Evolutionary conservation across 2,113 vertebrate genomes (phyloP).

Genomic region (Melanotaenia duboulayi): DNA sequence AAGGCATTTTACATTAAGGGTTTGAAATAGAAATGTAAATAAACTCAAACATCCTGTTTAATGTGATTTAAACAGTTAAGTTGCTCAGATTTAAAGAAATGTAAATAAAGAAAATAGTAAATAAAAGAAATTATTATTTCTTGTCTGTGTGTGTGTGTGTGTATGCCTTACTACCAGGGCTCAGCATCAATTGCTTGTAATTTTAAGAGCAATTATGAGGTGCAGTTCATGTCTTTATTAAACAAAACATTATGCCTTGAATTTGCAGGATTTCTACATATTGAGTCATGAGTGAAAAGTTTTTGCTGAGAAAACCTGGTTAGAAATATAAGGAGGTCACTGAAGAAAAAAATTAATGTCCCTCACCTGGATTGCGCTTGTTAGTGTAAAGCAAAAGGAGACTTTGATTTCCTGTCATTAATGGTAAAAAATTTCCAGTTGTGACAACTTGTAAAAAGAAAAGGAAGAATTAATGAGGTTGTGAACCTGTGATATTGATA

Average conservation of each 20-base stretch:
- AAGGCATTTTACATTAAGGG: constrained; percentile 19
- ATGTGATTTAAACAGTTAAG: constrained; percentile 31
- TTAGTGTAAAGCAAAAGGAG: too few species aligned
- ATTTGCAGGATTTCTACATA: constrained; percentile 37
- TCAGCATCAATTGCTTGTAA: constrained; percentile 41
- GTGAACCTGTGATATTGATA: too few species aligned
- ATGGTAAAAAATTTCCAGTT: background rate
- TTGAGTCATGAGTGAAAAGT: constrained; percentile 34
- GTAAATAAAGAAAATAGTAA: constrained; percentile 3
- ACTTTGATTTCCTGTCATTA: too few species aligned
- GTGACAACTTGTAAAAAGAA: background rate
- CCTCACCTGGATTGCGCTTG: background rate
- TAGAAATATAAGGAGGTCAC: constrained; percentile 1
- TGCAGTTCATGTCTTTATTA: constrained; percentile 24
- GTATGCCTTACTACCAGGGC: background rate
- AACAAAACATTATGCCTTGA: constrained; percentile 36
- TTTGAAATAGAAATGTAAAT: constrained; percentile 41
- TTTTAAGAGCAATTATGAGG: constrained; percentile 58
- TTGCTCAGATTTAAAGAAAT: constrained; percentile 5
- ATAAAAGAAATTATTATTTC: constrained; percentile 13
- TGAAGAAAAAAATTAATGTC: constrained; percentile 17
- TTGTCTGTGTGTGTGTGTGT: constrained; percentile 28
- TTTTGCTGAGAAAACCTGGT: background rate
- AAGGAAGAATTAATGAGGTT: too few species aligned
- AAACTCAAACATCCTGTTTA: constrained; percentile 1